Conservation (phyloP, 2,113 vertebrate genomes). For the Cryptotis parvus region DNA sequence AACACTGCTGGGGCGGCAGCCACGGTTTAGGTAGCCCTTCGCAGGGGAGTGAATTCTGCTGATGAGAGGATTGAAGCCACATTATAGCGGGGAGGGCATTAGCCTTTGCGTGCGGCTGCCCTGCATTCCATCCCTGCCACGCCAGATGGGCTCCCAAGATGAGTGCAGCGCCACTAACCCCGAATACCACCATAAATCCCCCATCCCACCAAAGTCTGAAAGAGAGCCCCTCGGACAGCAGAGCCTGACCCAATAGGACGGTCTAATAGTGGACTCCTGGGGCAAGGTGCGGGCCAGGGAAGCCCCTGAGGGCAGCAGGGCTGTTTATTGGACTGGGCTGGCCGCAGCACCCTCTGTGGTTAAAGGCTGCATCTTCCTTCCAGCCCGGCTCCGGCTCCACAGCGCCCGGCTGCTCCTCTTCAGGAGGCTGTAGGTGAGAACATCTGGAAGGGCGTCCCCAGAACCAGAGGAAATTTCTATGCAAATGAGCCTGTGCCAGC, state of each 20-base stretch:
- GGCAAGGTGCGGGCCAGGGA: neutral
- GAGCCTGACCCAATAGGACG: neutral
- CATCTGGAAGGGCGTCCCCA: constrained; percentile 80
- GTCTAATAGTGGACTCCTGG: neutral
- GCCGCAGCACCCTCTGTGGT: neutral
- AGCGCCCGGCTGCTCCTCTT: neutral
- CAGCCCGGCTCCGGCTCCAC: neutral
- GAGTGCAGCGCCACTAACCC: too few relatives aligned
- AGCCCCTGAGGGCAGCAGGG: neutral
- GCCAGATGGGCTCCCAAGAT: too few relatives aligned
- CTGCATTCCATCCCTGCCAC: too few relatives aligned
- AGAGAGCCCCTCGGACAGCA: neutral
- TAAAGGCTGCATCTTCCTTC: neutral
- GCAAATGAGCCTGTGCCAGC: constrained; percentile 50
- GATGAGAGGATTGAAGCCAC: too few relatives aligned
- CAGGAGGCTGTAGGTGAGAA: constrained; percentile 65
- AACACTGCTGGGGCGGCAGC: too few relatives aligned
- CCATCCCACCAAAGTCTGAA: neutral
- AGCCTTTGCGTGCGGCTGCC: too few relatives aligned
- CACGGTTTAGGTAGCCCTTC: neutral
- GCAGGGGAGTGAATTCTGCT: too few relatives aligned
- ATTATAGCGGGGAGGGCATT: too few relatives aligned
- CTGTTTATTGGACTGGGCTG: neutral
- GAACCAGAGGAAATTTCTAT: constrained; percentile 67
- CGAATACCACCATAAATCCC: too few relatives aligned